Evolutionary conservation across 2,888 invertebrate genomes (phyloP).

Genomic region (Bursaphelenchus okinawaensis): DNA sequence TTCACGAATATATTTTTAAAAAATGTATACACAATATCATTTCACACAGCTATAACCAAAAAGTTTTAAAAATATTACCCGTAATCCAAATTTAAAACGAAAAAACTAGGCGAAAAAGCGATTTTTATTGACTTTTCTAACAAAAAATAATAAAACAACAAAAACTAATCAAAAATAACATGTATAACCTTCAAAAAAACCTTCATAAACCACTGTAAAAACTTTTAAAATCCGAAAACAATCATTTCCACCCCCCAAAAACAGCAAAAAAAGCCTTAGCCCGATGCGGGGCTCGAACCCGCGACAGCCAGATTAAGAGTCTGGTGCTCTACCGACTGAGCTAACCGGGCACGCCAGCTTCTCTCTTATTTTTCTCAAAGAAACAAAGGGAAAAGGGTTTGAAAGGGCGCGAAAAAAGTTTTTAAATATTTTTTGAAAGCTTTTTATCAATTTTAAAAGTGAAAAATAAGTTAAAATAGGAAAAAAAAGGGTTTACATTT

Average conservation of each 20-base stretch:
- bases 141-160: not conserved
- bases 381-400: not conserved
- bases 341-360: conserved; percentile 36
- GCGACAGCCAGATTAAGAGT: conserved; percentile 53
- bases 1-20: no score
- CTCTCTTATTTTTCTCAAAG: not conserved
- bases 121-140: no score
- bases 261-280: conserved; percentile 19
- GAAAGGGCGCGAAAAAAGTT: not conserved
- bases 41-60: no score
- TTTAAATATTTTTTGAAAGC: no score
- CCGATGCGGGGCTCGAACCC: conserved; percentile 51
- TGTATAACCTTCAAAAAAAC: not conserved
- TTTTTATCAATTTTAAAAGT: no score
- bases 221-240: not conserved
- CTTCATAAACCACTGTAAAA: not conserved
- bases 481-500: no score
- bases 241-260: no score
- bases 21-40: no score
- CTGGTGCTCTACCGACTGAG: conserved; percentile 55
- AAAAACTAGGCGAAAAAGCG: no score
- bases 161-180: not conserved
- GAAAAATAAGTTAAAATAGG: no score
- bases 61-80: no score
- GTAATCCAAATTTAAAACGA: no score